Conservation (phyloP, 1,140 invertebrate genomes). For the Hyphantria cunea region DNA sequence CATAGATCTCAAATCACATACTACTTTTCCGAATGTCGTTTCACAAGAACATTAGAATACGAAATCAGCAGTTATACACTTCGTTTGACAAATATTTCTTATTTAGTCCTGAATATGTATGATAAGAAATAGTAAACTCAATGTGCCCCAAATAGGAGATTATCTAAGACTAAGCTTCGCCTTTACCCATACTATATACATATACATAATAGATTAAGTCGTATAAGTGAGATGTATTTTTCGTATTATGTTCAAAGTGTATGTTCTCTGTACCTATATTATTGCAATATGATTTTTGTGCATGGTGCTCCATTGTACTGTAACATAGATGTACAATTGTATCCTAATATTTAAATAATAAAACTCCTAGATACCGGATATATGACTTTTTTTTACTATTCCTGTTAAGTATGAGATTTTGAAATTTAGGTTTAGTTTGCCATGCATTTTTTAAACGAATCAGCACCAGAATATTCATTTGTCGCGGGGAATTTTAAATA, state of each 20-base stretch:
- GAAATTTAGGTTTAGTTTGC: too few relatives aligned
- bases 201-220: slow-evolving; percentile 43
- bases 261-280: slow-evolving; percentile 38
- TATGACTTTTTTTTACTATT: slow-evolving; percentile 32
- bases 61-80: too few relatives aligned
- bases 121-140: slow-evolving; percentile 16
- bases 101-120: slow-evolving; percentile 11
- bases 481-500: too few relatives aligned
- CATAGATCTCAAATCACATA: too few relatives aligned
- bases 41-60: too few relatives aligned
- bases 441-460: too few relatives aligned
- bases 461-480: too few relatives aligned
- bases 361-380: slow-evolving; percentile 56
- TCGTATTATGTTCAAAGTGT: slow-evolving; percentile 40
- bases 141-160: slow-evolving; percentile 42
- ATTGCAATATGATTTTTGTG: slow-evolving; percentile 63
- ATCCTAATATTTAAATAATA: slow-evolving; percentile 73
- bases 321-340: slow-evolving; percentile 73
- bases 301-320: slow-evolving; percentile 68
- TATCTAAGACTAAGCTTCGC: slow-evolving; percentile 51
- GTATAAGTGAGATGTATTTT: slow-evolving; percentile 48
- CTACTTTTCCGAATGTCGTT: too few relatives aligned
- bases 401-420: not conserved
- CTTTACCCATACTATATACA: slow-evolving; percentile 44
- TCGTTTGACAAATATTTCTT: too few relatives aligned